Evolutionary conservation across 2,797 vertebrate species (phyloP).

Genomic region (Babyrousa celebensis): DNA sequence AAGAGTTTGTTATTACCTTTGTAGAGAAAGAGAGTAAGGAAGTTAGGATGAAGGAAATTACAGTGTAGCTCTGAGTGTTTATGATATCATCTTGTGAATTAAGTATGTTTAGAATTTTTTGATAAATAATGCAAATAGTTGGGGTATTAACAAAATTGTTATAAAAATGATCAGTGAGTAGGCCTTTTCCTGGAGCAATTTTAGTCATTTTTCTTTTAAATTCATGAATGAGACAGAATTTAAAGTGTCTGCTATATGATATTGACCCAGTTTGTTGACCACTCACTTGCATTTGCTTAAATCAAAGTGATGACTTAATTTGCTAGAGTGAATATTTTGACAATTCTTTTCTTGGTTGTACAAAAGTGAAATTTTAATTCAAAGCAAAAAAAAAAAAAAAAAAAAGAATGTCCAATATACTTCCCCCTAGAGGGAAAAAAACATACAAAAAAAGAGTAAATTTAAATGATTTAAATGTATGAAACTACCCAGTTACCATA

Average conservation of each 20-base stretch:
- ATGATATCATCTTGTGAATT: slow-evolving; percentile 65
- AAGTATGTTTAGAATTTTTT: slow-evolving; percentile 36
- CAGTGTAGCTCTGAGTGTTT: neutral
- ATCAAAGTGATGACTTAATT: slow-evolving; percentile 42
- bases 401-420: neutral
- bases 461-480: slow-evolving; percentile 6
- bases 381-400: slow-evolving; percentile 47
- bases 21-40: neutral
- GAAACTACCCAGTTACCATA: slow-evolving; percentile 27
- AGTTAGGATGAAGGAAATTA: neutral
- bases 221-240: neutral
- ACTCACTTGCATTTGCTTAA: slow-evolving; percentile 53
- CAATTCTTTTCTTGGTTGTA: neutral
- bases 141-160: neutral
- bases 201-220: slow-evolving; percentile 40
- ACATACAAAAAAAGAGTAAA: neutral
- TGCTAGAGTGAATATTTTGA: neutral
- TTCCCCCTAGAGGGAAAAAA: neutral
- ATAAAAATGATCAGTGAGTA: slow-evolving; percentile 59
- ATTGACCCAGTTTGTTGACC: slow-evolving; percentile 27
- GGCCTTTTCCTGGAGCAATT: slow-evolving; percentile 21
- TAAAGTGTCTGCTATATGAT: slow-evolving; percentile 16
- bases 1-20: slow-evolving; percentile 21
- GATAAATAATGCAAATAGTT: slow-evolving; percentile 45
- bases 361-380: slow-evolving; percentile 54